Evolutionary conservation across 1,140 invertebrate species (phyloP).

Genomic region (Zaprionus capensis): DNA sequence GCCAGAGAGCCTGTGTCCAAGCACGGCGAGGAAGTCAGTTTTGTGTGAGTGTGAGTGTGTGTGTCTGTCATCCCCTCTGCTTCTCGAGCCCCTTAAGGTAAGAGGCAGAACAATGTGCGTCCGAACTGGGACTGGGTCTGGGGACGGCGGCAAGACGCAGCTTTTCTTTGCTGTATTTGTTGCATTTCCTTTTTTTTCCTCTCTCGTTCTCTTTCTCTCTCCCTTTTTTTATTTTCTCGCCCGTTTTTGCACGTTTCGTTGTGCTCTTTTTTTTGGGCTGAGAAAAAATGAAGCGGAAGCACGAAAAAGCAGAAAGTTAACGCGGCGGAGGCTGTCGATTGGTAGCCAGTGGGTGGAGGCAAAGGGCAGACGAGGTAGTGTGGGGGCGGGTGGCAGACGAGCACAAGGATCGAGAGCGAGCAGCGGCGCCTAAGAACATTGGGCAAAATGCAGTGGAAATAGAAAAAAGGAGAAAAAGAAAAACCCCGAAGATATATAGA

Average conservation of each 20-base stretch:
- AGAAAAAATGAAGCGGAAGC: slow-evolving; percentile 78
- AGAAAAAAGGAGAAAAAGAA: neutral
- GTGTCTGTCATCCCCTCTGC: neutral
- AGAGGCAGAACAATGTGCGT: slow-evolving; percentile 54
- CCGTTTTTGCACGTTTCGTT: too few relatives aligned
- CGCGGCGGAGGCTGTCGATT: slow-evolving; percentile 48
- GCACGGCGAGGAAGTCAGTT: slow-evolving; percentile 62
- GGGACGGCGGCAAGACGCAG: slow-evolving; percentile 13
- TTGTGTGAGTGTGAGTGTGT: slow-evolving; percentile 9
- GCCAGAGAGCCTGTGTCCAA: slow-evolving; percentile 33
- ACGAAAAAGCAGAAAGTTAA: slow-evolving; percentile 80
- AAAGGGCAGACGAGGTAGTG: neutral
- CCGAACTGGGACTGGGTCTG: neutral
- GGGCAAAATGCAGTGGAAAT: slow-evolving; percentile 75
- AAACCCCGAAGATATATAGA: slow-evolving; percentile 11
- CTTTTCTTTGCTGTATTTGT: slow-evolving; percentile 53
- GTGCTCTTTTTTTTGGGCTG: slow-evolving; percentile 34
- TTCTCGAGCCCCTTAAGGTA: slow-evolving; percentile 43
- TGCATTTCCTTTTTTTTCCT: slow-evolving; percentile 46
- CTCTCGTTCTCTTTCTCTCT: neutral
- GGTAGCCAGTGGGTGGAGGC: neutral
- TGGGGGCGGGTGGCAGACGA: slow-evolving; percentile 2
- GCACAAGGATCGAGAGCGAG: slow-evolving; percentile 47
- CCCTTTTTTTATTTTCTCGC: neutral
- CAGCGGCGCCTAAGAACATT: slow-evolving; percentile 79